Evolutionary conservation across 2,113 vertebrate genomes (phyloP), one percentile per base, ranked within the genome.

Genomic region (Riparia riparia): DNA sequence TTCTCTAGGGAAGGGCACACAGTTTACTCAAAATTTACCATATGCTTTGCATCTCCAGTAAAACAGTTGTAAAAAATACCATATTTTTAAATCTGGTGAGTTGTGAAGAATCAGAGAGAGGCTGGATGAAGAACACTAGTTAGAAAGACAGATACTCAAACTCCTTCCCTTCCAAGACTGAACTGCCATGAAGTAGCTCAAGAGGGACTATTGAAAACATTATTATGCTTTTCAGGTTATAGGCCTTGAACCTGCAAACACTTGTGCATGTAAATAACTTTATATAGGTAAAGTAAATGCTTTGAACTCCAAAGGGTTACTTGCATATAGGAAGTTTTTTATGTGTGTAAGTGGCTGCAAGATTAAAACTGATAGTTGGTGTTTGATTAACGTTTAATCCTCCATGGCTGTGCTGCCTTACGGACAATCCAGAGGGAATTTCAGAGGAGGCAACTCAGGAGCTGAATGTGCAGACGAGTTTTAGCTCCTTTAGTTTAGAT

Each of bases 11-110:
- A 95, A 96, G 83, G 72, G 72, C 41, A 49, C 58, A 79, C 32
- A 34, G 82, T 96, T 97, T 97, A 95, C 77, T 89, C 72, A 93
- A 92, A 96, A 92, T 84, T 95, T 93, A 82, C 88, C 95, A 92
- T 96, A 90, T 94, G 92, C 90, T 95, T 96, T 94, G 77, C 82
- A 93, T 89, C 83, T 82, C 86, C 69, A 79, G 83, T 78, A 76
- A 89, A 93, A 65, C 51, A 90, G 77, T 95, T 53, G 77, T 79
- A 89, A 69, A 83, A 96, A 94, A 93, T 74, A 89, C 49, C 28
- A 31, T 81, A 61, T 71, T 93, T 93, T 93, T 68, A 68, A 79
- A 95, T 92, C 93, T 89, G 37, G 50, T 53, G 86, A 90, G 61
- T 50, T 68, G 76, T 84, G 77, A 90, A 92, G 88, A 60, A 76